Evolutionary conservation across 2,888 invertebrate species (phyloP), one percentile per base, ranked within the genome.

Genomic region (Hyles lineata): DNA sequence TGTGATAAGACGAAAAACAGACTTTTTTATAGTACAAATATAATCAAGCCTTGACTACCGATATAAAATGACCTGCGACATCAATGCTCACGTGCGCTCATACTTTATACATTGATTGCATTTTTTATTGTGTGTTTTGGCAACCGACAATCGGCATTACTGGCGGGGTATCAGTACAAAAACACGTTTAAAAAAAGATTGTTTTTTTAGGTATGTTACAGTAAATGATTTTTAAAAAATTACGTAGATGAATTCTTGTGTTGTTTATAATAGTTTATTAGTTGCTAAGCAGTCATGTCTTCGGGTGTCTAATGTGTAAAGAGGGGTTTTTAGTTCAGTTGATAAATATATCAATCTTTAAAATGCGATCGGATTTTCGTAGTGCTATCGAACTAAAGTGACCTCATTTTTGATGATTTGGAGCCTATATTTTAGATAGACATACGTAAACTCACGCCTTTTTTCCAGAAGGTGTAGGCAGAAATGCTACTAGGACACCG

Each of bases 81-180:
- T 71, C 32, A 67, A 15, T 71, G 21, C 7, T 32, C 62, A 63
- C 62, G 55, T 71, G 62, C 62, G 15, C 29, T 52, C 61, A 50
- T 29, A 32, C 32, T 55, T 71, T 62, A 2, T 71, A 29, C 29
- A 50, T 71, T 62, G 62, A 71, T 62, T 62, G 50, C 32, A 21
- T 55, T 35, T 50, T 71, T 55, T 63, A 32, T n/a, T 55, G 32
- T 62, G 55, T 59, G 21, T 63, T 71, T 71, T 71, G 71, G 71
- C 71, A 71, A 52, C 23, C 23, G 43, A 23, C 23, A 17, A 50
- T 67, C 43, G 21, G 5, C 50, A 43, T 67, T 67, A 67, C 50
- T 50, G 67, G 43, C 43, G 8, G 21, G 21, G 23, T 67, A 43
- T 50, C 23, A 9, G n/a, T 23, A 50, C 15, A 23, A 50, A 21